Conservation (phyloP, 2,797 vertebrate species). For the Anolis apletophallus region DNA sequence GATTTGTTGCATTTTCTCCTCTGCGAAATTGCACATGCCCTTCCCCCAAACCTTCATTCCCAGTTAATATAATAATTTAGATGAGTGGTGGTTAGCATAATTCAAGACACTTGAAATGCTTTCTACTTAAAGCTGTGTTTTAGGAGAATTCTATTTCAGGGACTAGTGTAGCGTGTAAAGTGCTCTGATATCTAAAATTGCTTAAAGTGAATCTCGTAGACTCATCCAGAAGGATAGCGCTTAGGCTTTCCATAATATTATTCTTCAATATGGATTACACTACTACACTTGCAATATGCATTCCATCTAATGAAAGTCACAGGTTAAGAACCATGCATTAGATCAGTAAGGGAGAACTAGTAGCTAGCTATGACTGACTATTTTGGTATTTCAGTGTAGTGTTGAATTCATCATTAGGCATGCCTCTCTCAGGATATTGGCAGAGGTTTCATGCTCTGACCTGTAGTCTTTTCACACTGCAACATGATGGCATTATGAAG, state of each 20-base stretch:
- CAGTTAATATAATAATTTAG: constrained; percentile 69
- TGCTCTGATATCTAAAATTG: constrained; percentile 54
- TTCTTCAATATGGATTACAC: constrained; percentile 36
- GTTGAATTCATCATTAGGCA: background rate
- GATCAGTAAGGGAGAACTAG: background rate
- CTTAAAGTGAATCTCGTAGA: constrained; percentile 50
- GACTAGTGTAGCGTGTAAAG: constrained; percentile 67
- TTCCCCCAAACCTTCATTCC: constrained; percentile 43
- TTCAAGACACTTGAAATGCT: constrained; percentile 56
- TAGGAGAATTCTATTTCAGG: constrained; percentile 61
- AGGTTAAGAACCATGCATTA: background rate
- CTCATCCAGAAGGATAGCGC: constrained; percentile 32
- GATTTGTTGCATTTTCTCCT: constrained; percentile 64
- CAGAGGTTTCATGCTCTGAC: no score
- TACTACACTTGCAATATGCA: rapidly evolving
- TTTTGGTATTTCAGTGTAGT: background rate
- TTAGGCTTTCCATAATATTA: constrained; percentile 23
- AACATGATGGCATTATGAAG: no score
- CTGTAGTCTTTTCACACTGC: no score
- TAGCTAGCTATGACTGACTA: background rate
- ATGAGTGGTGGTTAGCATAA: constrained; percentile 67
- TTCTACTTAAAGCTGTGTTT: constrained; percentile 57
- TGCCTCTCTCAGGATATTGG: no score
- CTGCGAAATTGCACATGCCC: constrained; percentile 63
- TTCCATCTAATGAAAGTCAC: background rate